Conservation (phyloP, 2,113 vertebrate species). For the Malurus cyaneus region DNA sequence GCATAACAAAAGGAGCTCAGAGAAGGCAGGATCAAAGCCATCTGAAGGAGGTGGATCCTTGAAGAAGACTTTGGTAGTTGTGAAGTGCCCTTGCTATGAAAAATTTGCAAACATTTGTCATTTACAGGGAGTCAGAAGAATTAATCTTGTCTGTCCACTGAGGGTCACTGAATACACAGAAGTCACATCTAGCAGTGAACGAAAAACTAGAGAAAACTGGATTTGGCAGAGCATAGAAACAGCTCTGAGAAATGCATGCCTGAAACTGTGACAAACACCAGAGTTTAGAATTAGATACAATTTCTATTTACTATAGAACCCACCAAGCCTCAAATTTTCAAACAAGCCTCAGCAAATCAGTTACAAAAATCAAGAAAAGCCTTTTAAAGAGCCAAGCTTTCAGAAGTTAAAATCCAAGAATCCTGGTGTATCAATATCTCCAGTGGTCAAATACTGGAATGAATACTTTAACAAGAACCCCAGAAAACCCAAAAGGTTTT, state of each 20-base stretch:
- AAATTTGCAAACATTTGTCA: background rate
- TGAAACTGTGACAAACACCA: background rate
- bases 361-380: background rate
- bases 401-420: background rate
- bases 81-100: background rate
- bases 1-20: background rate
- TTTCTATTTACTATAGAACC: background rate
- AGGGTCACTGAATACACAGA: background rate
- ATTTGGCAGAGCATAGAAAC: background rate
- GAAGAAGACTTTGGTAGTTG: background rate
- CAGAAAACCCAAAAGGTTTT: background rate
- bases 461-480: background rate
- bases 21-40: background rate
- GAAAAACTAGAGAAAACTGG: background rate
- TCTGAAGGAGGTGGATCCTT: background rate
- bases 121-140: background rate
- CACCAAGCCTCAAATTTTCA: background rate
- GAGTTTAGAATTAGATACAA: background rate
- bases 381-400: background rate
- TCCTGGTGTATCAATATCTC: too few relatives aligned
- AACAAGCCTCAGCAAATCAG: background rate
- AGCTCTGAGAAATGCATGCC: background rate
- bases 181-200: background rate
- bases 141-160: background rate
- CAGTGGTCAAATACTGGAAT: background rate